Evolutionary conservation across 2,888 invertebrate species (phyloP), one percentile per base, ranked within the genome.

Genomic region (Atrina japonica): DNA sequence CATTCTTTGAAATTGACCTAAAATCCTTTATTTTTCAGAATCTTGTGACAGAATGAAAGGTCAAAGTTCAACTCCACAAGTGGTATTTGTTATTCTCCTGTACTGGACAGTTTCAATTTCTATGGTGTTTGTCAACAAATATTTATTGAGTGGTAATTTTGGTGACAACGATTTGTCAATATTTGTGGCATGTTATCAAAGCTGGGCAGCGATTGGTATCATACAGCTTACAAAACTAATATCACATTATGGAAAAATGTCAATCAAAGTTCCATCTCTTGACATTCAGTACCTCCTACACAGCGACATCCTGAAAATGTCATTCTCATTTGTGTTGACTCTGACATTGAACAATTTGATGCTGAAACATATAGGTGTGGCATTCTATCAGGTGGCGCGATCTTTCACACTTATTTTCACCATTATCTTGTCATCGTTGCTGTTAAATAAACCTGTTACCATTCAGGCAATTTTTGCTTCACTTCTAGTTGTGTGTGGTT

Each of bases 41-140:
- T 23, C 41, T 11, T 16, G 9, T 3, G 29, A 16, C n/a, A 53
- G 18, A 1, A 64, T 64, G 63, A 65, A 52, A 69, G 66, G 27
- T 5, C 43, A 27, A 27, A 56, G 30, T 66, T 23, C 63, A 43
- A 11, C 52, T 9, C 63, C 35, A 5, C 58, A 72, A 35, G 74
- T 86, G 3, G 67, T 75, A 0, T 71, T 73, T n/a, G 87, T 89
- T 9, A 77, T 89, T 14, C 55, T 71, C 7, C 70, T 81, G 27
- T 90, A 91, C 78, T 90, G 98, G 98, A 88, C 94, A 64, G 93
- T 97, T 23, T 98, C 98, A 21, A 98, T 98, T 86, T 92, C 95
- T 5, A 96, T 98, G 87, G 98, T 98, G 41, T 98, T 98, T 91
- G 94, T 97, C 18, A 98, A 98, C 90, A 98, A 98, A 90, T 93